Evolutionary conservation across 53 echinoderm and acorn worm species (phyloP).

Genomic region (Glandiceps talaboti): DNA sequence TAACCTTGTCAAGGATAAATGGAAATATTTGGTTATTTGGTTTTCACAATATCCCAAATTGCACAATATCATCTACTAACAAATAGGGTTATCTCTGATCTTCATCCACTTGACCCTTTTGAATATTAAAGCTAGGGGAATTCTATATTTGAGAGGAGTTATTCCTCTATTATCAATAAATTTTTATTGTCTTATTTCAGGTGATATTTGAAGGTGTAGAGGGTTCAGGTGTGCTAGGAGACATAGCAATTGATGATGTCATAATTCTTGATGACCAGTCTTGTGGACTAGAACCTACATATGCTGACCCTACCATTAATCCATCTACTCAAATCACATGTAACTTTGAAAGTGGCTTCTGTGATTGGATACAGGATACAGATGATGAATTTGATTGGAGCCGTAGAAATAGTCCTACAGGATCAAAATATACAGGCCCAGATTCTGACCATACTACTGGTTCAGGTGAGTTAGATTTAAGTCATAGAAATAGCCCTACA

Average conservation of each 20-base stretch:
- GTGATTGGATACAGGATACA: slow-evolving; percentile 62
- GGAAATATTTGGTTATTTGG: too few relatives aligned
- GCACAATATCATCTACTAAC: too few relatives aligned
- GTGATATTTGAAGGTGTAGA: slow-evolving; percentile 63
- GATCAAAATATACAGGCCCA: slow-evolving; percentile 44
- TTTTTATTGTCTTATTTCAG: too few relatives aligned
- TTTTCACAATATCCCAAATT: too few relatives aligned
- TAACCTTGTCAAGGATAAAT: too few relatives aligned
- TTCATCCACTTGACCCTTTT: too few relatives aligned
- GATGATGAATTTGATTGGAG: slow-evolving; percentile 85
- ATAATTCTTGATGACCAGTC: slow-evolving; percentile 2
- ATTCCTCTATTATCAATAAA: too few relatives aligned
- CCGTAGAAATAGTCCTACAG: slow-evolving; percentile 36
- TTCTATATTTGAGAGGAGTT: too few relatives aligned
- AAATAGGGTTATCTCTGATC: too few relatives aligned
- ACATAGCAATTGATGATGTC: slow-evolving; percentile 74
- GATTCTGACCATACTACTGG: slow-evolving; percentile 45
- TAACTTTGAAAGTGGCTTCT: slow-evolving; percentile 72
- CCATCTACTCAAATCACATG: slow-evolving; percentile 11
- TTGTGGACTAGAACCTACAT: not conserved
- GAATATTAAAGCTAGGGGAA: too few relatives aligned
- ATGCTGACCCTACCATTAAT: not conserved
- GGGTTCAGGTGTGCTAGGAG: slow-evolving; percentile 52
- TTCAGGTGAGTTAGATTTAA: slow-evolving; percentile 17
- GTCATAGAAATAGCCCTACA: too few relatives aligned